These are phyloP conservation scores for Umimayanthus chanpuru DNA, from an alignment of 92 coral and sea anemone species.

Conservation along the genomic window DNA sequence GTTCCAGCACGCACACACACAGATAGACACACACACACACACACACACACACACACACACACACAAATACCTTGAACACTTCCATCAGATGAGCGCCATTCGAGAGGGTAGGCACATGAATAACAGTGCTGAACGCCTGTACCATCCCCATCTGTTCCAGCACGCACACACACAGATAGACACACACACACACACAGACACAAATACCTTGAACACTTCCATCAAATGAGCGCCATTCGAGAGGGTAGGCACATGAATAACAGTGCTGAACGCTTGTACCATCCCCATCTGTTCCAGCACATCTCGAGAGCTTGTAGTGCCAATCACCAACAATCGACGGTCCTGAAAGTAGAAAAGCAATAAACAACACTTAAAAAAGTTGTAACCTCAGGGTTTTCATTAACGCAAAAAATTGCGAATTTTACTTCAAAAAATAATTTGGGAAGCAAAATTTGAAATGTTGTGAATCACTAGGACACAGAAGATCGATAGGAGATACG, in stretches of 20 bases:
- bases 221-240: constrained; percentile 71
- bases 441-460: too few species aligned
- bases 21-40: too few species aligned
- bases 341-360: constrained; percentile 58
- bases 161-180: constrained; percentile 46
- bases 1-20: too few species aligned
- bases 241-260: constrained; percentile 84
- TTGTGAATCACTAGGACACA: too few species aligned
- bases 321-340: constrained; percentile 86
- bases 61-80: constrained; percentile 71
- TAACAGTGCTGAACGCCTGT: constrained; percentile 86
- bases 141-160: constrained; percentile 94
- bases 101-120: constrained; percentile 85
- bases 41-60: not conserved
- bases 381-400: too few species aligned
- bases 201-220: constrained; percentile 73
- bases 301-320: constrained; percentile 94
- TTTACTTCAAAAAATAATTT: too few species aligned
- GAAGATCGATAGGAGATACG: too few species aligned
- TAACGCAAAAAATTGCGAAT: too few species aligned
- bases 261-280: constrained; percentile 88
- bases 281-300: constrained; percentile 94
- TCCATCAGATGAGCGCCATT: constrained; percentile 64
- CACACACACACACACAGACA: not conserved
- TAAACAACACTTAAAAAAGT: not conserved